Percentiles rank a stretch among this genome's conserved stretches.
These are phyloP conservation scores for Alloplasta piceator DNA, from an alignment of 2,888 invertebrate species.

Conservation along the genomic window DNA sequence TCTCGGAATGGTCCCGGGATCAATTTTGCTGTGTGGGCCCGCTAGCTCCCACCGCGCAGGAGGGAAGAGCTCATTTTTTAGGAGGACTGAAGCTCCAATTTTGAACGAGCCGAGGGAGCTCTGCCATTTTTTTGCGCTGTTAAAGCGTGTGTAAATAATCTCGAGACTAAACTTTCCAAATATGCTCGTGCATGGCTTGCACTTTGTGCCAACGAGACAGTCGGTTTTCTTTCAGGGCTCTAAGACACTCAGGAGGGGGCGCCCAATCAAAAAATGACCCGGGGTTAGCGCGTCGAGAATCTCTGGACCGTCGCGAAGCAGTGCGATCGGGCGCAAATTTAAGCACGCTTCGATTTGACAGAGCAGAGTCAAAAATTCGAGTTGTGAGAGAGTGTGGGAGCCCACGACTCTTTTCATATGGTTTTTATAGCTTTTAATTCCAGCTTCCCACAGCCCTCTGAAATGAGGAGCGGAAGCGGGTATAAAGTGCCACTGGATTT, in stretches of 20 bases:
- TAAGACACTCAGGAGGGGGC: slow-evolving; percentile 60
- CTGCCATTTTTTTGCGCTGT: slow-evolving; percentile 67
- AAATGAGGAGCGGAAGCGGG: slow-evolving; percentile 70
- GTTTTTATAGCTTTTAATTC: slow-evolving; percentile 70
- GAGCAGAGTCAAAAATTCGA: slow-evolving; percentile 66
- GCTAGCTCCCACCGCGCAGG: slow-evolving; percentile 68
- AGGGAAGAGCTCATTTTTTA: slow-evolving; percentile 64
- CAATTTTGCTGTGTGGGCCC: no score
- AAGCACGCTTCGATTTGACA: slow-evolving; percentile 63
- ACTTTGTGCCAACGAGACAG: slow-evolving; percentile 67
- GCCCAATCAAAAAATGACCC: slow-evolving; percentile 69
- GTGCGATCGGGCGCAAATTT: slow-evolving; percentile 62
- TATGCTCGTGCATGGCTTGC: slow-evolving; percentile 57
- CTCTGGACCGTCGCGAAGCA: slow-evolving; percentile 45
- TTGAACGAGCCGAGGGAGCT: slow-evolving; percentile 21
- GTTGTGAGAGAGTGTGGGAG: slow-evolving; percentile 63
- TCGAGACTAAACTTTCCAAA: slow-evolving; percentile 68
- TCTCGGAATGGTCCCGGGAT: no score
- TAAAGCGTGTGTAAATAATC: slow-evolving; percentile 71
- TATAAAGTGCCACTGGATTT: slow-evolving; percentile 67
- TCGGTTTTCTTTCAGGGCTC: slow-evolving; percentile 62
- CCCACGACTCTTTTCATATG: slow-evolving; percentile 69
- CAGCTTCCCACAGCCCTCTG: slow-evolving; percentile 72
- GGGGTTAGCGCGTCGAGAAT: slow-evolving; percentile 65
- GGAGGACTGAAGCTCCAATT: slow-evolving; percentile 63